Percentiles rank a stretch among this genome's conserved stretches.
These are phyloP conservation scores for Pseudomyrmex pallidus DNA, from an alignment of 1,140 invertebrate genomes.

Conservation along the genomic window DNA sequence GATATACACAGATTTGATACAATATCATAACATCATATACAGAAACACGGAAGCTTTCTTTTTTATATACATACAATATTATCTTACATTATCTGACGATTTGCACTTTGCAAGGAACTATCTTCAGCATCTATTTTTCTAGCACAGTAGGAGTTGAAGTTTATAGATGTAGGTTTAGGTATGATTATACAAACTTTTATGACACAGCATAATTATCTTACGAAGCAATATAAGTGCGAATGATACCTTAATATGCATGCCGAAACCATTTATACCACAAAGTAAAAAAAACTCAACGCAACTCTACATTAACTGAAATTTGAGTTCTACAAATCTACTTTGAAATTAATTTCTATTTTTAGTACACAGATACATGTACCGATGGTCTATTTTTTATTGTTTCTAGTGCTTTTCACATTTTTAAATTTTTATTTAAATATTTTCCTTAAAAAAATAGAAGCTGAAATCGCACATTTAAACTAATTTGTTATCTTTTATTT, in stretches of 20 bases:
- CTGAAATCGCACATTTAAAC: constrained; percentile 2
- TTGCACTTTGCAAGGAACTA: no score
- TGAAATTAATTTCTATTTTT: neutral
- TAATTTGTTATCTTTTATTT: neutral
- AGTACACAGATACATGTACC: neutral
- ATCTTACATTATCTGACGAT: neutral
- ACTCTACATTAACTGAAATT: no score
- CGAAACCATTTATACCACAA: neutral
- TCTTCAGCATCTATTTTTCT: no score
- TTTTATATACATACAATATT: neutral
- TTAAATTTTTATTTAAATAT: constrained; percentile 5
- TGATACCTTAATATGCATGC: neutral
- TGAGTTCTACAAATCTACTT: neutral
- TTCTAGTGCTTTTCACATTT: neutral
- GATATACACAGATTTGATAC: constrained; percentile 24
- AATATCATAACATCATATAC: neutral
- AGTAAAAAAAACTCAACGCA: no score
- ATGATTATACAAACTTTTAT: no score
- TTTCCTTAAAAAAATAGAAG: constrained; percentile 22
- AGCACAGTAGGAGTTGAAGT: no score
- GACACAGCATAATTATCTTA: no score
- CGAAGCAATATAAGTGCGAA: no score
- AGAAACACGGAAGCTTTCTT: neutral
- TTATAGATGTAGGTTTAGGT: no score
- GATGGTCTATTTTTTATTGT: neutral